These are phyloP conservation scores for Chymomyza fuscimana DNA, from an alignment of 2,888 invertebrate species.

Conservation along the genomic window DNA sequence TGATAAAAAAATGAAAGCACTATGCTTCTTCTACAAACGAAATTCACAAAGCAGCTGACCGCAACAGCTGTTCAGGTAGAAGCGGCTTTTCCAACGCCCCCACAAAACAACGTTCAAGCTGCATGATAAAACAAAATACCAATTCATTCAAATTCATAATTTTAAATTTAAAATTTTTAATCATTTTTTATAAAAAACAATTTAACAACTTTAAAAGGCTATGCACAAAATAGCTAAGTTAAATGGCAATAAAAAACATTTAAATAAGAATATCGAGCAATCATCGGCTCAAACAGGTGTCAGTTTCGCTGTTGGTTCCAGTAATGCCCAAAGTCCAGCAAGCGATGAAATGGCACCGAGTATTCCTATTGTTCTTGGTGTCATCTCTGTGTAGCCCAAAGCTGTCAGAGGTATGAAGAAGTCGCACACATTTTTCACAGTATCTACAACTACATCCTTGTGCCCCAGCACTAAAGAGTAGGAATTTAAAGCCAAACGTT, in stretches of 20 bases:
- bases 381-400: conserved; percentile 88
- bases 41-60: background rate
- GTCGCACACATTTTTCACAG: conserved; percentile 92
- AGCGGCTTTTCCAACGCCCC: background rate
- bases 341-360: conserved; percentile 90
- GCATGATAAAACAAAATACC: conserved; percentile 10
- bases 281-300: conserved; percentile 81
- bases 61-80: background rate
- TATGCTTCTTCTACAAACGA: background rate
- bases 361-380: conserved; percentile 88
- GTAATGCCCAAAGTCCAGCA: conserved; percentile 87
- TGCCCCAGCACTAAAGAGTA: conserved; percentile 75
- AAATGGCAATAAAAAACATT: background rate
- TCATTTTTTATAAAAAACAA: background rate
- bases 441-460: conserved; percentile 88
- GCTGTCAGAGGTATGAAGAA: conserved; percentile 91
- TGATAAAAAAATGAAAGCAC: background rate
- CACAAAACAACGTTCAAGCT: background rate
- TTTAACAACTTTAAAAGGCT: conserved; percentile 26
- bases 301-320: conserved; percentile 90
- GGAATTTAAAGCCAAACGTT: conserved; percentile 64
- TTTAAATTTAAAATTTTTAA: no score
- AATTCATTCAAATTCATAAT: conserved; percentile 21
- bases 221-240: conserved; percentile 21
- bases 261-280: background rate